phyloP scores from a whole-genome alignment of 1,140 invertebrate genomes.

The Triops longicaudatus region DNA sequence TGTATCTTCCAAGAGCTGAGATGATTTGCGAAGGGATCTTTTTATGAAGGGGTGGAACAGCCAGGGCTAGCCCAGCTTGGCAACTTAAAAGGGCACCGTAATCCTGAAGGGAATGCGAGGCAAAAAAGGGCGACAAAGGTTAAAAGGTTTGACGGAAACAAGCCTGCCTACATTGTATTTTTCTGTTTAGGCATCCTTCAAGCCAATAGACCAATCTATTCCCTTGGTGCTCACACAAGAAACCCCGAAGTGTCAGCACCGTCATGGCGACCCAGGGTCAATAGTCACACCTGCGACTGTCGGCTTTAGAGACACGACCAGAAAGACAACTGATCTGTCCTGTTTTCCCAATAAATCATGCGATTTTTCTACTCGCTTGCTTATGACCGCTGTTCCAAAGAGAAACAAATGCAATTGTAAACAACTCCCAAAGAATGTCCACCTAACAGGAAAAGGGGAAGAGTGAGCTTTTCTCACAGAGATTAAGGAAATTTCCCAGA shows the following conservation, averaged over 20 bases:
- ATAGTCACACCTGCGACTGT: slow-evolving; percentile 1
- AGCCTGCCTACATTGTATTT: background rate
- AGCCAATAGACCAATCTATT: slow-evolving; percentile 7
- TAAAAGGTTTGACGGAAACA: slow-evolving; percentile 8
- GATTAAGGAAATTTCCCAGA: background rate
- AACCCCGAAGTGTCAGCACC: slow-evolving; percentile 8
- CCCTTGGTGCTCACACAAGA: background rate
- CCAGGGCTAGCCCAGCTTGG: background rate
- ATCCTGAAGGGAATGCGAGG: background rate
- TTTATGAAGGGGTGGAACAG: background rate
- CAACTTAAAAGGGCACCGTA: slow-evolving; percentile 13
- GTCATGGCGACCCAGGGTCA: background rate
- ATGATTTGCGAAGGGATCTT: background rate
- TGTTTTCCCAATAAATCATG: background rate
- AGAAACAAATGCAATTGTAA: background rate
- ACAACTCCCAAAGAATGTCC: background rate
- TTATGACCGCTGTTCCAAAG: background rate
- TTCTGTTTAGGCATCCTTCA: slow-evolving; percentile 9
- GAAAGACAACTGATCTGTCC: background rate
- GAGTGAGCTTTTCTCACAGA: background rate
- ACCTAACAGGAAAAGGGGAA: background rate
- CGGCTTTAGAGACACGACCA: background rate
- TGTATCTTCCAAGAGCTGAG: background rate
- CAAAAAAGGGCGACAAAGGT: slow-evolving; percentile 7
- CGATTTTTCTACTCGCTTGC: background rate